Evolutionary conservation across 2,888 invertebrate species (phyloP), one percentile per base, ranked within the genome.

Genomic region (Scaptomyza parva): DNA sequence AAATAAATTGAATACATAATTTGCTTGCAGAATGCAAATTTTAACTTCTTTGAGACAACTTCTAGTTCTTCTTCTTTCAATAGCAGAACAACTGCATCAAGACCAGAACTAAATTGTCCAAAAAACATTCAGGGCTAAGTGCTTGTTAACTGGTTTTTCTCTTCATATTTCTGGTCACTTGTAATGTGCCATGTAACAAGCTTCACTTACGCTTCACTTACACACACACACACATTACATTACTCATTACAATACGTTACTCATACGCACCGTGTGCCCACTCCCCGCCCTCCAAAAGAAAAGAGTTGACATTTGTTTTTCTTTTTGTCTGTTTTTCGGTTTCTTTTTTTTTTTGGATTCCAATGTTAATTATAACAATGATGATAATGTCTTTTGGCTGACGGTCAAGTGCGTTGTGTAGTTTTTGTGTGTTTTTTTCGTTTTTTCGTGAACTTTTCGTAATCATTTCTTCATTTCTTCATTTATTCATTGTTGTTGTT

Each of bases 211-310:
- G 71, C 43, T 24, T 24, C 7, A 24, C 7, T 7, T 24, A 11
- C 47, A 30, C 33, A 18, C 39, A 64, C 53, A 70, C 57, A 54
- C 55, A 18, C 24, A 12, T n/a, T 33, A 51, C 41, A 64, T 73
- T 65, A 57, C 44, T 35, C 48, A 66, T 74, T 63, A 61, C 11
- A 22, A 24, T n/a, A n/a, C 24, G 18, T 58, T 41, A 24, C 78
- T 58, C 83, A 80, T 79, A 82, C 86, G 80, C 83, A 60, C 22
- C 39, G 70, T 66, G 54, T 44, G 51, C 61, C 61, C 64, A n/a
- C n/a, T n/a, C n/a, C n/a, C n/a, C n/a, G n/a, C n/a, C n/a, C n/a
- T n/a, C n/a, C n/a, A n/a, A n/a, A n/a, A n/a, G n/a, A n/a, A 51
- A 55, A 40, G 51, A 48, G 65, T 65, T 61, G 64, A 65, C 63